A percentile compares a stretch with the other conserved stretches of the same genome.
Conservation (phyloP, 1,140 invertebrate species). For the Eriocheir sinensis region DNA sequence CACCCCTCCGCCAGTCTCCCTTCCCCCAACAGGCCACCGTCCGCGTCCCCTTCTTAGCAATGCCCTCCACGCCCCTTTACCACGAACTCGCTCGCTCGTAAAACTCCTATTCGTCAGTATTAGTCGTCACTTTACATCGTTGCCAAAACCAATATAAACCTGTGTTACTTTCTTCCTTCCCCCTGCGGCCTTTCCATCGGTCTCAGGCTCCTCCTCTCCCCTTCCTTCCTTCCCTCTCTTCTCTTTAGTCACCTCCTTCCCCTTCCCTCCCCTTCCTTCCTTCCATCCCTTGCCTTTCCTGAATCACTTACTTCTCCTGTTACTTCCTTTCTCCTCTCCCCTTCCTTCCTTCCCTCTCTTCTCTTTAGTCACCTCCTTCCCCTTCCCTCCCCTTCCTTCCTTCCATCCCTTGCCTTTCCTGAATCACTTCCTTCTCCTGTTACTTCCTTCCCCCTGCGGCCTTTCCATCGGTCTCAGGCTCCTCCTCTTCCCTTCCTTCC, state of each 20-base stretch:
- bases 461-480: too few species aligned
- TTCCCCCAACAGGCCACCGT: too few species aligned
- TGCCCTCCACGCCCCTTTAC: not conserved
- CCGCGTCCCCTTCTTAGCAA: not conserved
- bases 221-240: too few species aligned
- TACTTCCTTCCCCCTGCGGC: too few species aligned
- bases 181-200: not conserved
- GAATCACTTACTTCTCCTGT: not conserved
- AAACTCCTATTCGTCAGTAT: not conserved
- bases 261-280: not conserved
- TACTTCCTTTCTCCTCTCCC: not conserved
- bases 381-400: not conserved
- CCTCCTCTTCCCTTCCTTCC: not conserved
- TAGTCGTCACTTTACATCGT: not conserved
- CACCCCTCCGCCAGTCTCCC: too few species aligned
- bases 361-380: not conserved
- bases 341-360: too few species aligned
- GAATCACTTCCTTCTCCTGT: too few species aligned
- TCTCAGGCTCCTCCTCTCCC: too few species aligned
- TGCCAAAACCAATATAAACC: not conserved
- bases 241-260: not conserved
- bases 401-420: not conserved
- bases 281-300: not conserved
- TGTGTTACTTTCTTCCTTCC: not conserved
- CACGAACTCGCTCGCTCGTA: not conserved